Conservation (phyloP, 1,140 invertebrate genomes). For the Drosophila watanabei region DNA sequence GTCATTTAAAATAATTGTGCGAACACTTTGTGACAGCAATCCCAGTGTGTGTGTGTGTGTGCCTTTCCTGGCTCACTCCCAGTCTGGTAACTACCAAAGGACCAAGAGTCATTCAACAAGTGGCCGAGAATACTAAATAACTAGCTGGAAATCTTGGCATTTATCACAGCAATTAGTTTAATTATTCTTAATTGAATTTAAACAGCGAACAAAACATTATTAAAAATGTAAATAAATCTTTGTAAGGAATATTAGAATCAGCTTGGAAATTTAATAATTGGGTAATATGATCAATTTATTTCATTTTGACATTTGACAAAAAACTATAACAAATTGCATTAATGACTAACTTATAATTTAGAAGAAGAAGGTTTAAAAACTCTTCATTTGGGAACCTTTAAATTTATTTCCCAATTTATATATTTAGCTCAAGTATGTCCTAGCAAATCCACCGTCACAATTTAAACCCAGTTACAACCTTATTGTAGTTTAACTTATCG, state of each 20-base stretch:
- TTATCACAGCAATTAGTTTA: conserved; percentile 26
- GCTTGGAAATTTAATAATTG: background rate
- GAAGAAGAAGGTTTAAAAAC: too few species aligned
- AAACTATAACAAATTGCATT: too few species aligned
- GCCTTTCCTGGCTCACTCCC: conserved; percentile 26
- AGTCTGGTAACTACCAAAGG: conserved; percentile 16
- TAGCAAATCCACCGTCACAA: too few species aligned
- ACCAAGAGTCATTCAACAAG: conserved; percentile 55
- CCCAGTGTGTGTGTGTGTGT: background rate
- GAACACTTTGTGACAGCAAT: conserved; percentile 65
- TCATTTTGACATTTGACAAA: too few species aligned
- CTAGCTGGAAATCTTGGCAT: background rate
- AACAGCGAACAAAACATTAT: background rate
- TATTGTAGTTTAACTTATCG: background rate
- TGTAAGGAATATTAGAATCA: background rate
- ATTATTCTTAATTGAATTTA: background rate
- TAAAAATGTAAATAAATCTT: background rate
- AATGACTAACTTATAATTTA: too few species aligned
- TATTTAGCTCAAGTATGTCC: background rate
- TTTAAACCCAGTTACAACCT: background rate
- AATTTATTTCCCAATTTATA: background rate
- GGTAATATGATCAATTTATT: too few species aligned
- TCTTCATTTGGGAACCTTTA: too few species aligned
- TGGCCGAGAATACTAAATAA: conserved; percentile 33
- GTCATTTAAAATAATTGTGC: conserved; percentile 80